phyloP scores from a whole-genome alignment of 1,140 invertebrate genomes.

The Schmidtea mediterranea region DNA sequence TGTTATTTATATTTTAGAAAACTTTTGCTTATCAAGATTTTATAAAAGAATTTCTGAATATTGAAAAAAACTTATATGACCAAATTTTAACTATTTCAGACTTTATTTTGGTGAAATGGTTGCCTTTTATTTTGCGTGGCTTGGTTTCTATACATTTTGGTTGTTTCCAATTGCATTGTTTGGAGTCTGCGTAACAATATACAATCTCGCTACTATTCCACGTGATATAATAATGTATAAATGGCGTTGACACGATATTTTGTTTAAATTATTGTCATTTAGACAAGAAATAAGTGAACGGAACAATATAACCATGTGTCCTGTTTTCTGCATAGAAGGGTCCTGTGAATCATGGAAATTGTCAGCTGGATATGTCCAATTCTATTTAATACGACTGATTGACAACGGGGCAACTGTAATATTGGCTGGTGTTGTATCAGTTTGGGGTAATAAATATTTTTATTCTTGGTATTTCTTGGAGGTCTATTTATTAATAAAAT shows the following conservation, averaged over 20 bases:
- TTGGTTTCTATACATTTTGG: slow-evolving; percentile 3
- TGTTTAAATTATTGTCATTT: not conserved
- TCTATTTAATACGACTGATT: slow-evolving; percentile 65
- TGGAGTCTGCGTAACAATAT: slow-evolving; percentile 1
- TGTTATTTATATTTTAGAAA: too few relatives aligned
- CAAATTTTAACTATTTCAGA: too few relatives aligned
- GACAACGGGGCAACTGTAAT: slow-evolving; percentile 84
- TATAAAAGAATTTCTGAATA: too few relatives aligned
- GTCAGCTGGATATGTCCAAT: slow-evolving; percentile 56
- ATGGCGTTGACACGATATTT: not conserved
- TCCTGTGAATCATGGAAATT: slow-evolving; percentile 58
- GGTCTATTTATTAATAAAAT: too few relatives aligned
- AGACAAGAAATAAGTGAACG: slow-evolving; percentile 15
- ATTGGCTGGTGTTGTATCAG: slow-evolving; percentile 86
- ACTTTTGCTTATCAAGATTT: too few relatives aligned
- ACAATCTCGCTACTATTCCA: not conserved
- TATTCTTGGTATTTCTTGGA: too few relatives aligned
- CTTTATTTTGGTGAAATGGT: slow-evolving; percentile 28
- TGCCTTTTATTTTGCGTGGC: slow-evolving; percentile 29
- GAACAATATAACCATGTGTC: slow-evolving; percentile 19
- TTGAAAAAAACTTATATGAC: too few relatives aligned
- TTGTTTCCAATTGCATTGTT: slow-evolving; percentile 1
- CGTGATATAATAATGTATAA: not conserved
- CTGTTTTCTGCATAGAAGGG: slow-evolving; percentile 23
- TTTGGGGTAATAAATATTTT: slow-evolving; percentile 36